Conservation (phyloP, 2,888 invertebrate species). For the Plebejus anna region DNA sequence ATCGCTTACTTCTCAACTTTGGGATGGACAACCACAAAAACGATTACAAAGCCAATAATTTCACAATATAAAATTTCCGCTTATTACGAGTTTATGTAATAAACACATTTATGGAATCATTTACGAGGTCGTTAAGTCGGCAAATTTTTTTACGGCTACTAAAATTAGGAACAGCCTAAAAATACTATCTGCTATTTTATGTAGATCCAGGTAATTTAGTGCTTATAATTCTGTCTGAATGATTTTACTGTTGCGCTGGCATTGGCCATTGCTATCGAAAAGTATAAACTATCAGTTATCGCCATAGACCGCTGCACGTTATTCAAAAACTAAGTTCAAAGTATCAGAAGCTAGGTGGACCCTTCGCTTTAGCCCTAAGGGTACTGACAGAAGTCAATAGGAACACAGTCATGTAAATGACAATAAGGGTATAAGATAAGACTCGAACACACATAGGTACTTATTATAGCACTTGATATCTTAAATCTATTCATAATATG, state of each 20-base stretch:
- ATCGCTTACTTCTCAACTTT: no score
- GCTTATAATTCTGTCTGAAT: background rate
- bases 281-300: no score
- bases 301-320: no score
- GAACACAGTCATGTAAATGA: background rate
- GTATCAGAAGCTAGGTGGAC: background rate
- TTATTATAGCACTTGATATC: background rate
- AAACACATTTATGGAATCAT: constrained; percentile 34
- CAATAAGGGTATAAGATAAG: background rate
- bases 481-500: background rate
- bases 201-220: background rate
- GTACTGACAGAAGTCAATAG: background rate
- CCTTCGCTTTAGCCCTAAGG: background rate
- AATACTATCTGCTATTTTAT: background rate
- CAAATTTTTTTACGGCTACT: constrained; percentile 21
- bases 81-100: constrained; percentile 14
- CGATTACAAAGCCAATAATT: background rate
- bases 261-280: no score
- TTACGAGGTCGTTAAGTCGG: constrained; percentile 33
- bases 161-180: constrained; percentile 11
- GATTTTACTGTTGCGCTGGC: background rate
- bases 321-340: background rate
- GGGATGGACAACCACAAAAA: no score
- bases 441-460: background rate
- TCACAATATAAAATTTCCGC: background rate